Base-by-base conservation (phyloP, 2,113 vertebrate genomes). In the Dendropsophus ebraccatus region DNA sequence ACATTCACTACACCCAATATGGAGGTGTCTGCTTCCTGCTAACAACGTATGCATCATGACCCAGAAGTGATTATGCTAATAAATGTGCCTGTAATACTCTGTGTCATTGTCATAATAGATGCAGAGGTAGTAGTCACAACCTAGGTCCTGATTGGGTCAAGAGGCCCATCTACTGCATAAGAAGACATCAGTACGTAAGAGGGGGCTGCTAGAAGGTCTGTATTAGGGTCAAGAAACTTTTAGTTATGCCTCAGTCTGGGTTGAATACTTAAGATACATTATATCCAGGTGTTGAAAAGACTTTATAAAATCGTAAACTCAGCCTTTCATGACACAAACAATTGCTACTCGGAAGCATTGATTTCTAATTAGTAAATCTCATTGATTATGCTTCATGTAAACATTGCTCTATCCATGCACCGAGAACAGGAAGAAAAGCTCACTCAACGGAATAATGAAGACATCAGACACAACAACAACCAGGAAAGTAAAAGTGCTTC, bases 381-480 rank as follows among this genome's bases (percentile, higher is more conserved):
- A 87, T 87, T 87, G 85, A 87, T 87, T 87, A 87, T 62, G 77
- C 54, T 87, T 87, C 85, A 74, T 87, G 85, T 81, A 87, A 87
- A 87, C 62, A 70, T 56, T 87, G 78, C 72, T 58, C 78, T 58
- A 32, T 80, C 67, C 49, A 74, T 73, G 50, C 65, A 79, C 47
- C 47, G 65, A 73, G 77, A 56, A 28, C 77, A 47, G 65, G 21
- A 74, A 87, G 67, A 62, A 81, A 81, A 81, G 52, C 78, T 81
- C 76, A 80, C 50, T 58, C 65, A 50, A 72, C 84, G 81, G 47
- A 70, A 60, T 87, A 81, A 87, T 87, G 78, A 74, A 87, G 85
- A 81, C 52, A 87, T 87, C 85, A 74, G 69, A 54, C 45, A 62
- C 65, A 81, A 74, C 65, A 81, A 74, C 67, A 73, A 37, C 14